A percentile compares a stretch with the other conserved stretches of the same genome.
Evolutionary conservation across 2,888 invertebrate genomes (phyloP).

Genomic region (Rhamnusium bicolor): DNA sequence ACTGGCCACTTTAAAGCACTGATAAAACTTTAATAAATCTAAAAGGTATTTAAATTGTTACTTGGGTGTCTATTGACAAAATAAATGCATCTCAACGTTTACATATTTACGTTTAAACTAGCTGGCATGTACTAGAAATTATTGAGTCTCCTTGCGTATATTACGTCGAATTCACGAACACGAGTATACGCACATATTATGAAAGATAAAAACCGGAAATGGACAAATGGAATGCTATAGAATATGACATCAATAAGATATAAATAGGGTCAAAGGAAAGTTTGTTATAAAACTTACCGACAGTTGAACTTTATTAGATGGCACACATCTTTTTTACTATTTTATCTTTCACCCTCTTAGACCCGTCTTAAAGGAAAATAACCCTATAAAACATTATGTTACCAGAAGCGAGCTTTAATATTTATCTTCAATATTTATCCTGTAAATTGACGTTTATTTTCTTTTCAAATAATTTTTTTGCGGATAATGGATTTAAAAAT

Average conservation of each 20-base stretch:
- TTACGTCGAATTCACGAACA: no score
- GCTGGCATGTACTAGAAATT: no score
- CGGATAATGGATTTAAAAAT: constrained; percentile 7
- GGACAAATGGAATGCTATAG: constrained; percentile 5
- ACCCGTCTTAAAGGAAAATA: constrained; percentile 27
- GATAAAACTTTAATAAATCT: no score
- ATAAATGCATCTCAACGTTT: no score
- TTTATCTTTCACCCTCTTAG: constrained; percentile 30
- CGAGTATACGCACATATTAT: neutral
- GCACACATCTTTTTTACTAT: constrained; percentile 28
- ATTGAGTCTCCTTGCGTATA: no score
- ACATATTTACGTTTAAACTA: no score
- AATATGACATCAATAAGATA: constrained; percentile 16
- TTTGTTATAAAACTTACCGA: constrained; percentile 28
- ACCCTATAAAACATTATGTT: constrained; percentile 29
- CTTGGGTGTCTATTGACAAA: no score
- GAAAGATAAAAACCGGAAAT: neutral
- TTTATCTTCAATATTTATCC: constrained; percentile 45
- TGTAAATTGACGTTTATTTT: constrained; percentile 42
- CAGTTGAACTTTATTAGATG: constrained; percentile 31
- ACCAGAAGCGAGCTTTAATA: constrained; percentile 26
- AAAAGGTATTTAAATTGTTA: no score
- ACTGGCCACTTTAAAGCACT: no score
- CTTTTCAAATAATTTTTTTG: constrained; percentile 24
- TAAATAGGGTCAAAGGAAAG: constrained; percentile 26